Conservation (phyloP, 2,797 vertebrate species). For the Pseudochirops cupreus region DNA sequence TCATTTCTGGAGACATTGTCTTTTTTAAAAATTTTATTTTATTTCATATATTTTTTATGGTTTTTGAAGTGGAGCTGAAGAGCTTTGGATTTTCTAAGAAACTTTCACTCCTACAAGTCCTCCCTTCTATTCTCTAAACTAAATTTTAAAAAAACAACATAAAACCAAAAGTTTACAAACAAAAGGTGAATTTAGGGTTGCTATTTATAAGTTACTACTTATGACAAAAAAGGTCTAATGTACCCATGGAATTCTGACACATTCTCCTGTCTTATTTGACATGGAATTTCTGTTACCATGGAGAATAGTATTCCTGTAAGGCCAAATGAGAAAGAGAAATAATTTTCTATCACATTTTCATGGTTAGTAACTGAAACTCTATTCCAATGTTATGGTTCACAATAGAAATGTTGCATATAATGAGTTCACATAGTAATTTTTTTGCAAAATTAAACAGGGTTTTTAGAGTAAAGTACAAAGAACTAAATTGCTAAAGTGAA, state of each 20-base stretch:
- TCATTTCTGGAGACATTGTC: too few relatives aligned
- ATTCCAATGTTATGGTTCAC: conserved; percentile 16
- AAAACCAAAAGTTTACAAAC: too few relatives aligned
- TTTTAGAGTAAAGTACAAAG: conserved; percentile 7
- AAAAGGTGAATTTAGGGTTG: too few relatives aligned
- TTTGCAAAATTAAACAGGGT: conserved; percentile 17
- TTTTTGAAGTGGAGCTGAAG: too few relatives aligned
- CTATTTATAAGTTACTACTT: too few relatives aligned
- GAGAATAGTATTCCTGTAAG: neutral
- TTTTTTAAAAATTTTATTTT: too few relatives aligned
- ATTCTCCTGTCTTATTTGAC: conserved; percentile 2
- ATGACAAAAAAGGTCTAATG: too few relatives aligned
- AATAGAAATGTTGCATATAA: neutral
- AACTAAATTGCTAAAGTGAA: conserved; percentile 13
- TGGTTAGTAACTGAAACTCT: neutral
- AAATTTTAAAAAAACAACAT: too few relatives aligned
- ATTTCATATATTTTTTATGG: too few relatives aligned
- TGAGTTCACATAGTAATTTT: neutral
- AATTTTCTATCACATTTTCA: conserved; percentile 4
- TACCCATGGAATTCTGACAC: neutral
- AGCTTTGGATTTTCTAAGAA: too few relatives aligned
- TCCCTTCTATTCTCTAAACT: too few relatives aligned
- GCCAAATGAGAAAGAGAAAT: neutral
- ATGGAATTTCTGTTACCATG: conserved; percentile 17
- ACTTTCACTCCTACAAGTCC: too few relatives aligned